phyloP scores from a whole-genome alignment of 2,797 vertebrate species.

The Rhinichthys osculus region DNA sequence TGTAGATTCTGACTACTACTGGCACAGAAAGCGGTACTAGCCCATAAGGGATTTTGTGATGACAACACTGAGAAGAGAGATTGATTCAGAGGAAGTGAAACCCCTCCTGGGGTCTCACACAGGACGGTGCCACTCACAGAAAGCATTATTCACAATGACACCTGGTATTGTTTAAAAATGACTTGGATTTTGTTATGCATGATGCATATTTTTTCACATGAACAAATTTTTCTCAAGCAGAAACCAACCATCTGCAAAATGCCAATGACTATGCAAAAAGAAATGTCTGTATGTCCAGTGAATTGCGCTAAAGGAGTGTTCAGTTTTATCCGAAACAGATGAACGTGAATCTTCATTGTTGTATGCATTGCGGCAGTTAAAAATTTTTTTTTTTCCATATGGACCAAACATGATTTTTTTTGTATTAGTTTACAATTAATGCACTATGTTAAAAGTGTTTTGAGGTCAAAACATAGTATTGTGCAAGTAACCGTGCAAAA shows the following conservation, averaged over 20 bases:
- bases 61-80: conserved; percentile 33
- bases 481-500: background rate
- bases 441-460: background rate
- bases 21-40: background rate
- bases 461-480: background rate
- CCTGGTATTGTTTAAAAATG: conserved; percentile 14
- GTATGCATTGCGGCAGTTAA: background rate
- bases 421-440: background rate
- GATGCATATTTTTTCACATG: background rate
- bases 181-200: conserved; percentile 23
- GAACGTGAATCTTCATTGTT: background rate
- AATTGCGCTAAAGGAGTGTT: background rate
- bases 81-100: conserved; percentile 41
- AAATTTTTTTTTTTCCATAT: background rate
- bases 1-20: conserved; percentile 8
- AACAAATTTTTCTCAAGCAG: background rate
- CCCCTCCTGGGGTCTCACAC: conserved; percentile 28
- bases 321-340: background rate
- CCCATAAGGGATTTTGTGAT: conserved; percentile 24
- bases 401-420: background rate
- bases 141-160: conserved; percentile 32
- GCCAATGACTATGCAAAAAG: conserved; percentile 3
- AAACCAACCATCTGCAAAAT: conserved; percentile 18
- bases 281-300: background rate
- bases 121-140: conserved; percentile 27